Base-by-base conservation (phyloP, 2,113 vertebrate genomes). In the Chaetorhynchus papuensis region DNA sequence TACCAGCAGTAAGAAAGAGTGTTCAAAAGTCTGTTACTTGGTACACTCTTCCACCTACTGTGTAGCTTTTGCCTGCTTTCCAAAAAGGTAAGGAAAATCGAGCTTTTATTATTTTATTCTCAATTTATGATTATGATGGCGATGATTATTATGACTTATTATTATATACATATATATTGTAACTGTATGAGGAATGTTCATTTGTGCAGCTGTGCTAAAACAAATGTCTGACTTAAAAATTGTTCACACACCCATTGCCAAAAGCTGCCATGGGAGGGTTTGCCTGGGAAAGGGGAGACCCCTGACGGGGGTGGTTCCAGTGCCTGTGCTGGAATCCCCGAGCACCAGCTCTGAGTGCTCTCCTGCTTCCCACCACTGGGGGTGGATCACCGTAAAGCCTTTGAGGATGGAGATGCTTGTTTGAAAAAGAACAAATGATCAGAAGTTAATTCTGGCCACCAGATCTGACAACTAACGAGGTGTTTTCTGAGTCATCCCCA, bases 1-100 rank as follows among this genome's bases (percentile, higher is more conserved):
- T 97, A 93, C 97, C 98, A 97, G 66, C 98, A 95, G 98, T 98
- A 98, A 98, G 98, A 98, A 98, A 98, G 96, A 98, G 98, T 98
- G 98, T 98, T 98, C 97, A 98, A 98, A 98, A 98, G 86, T 98
- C 98, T 98, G 98, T 98, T 95, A 98, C 98, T 98, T 98, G 98
- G 98, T 98, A 98, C 97, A 98, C 98, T 98, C 98, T 98, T 77
- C 98, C 98, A 98, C 98, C 98, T 97, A 98, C 98, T 98, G 98
- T 97, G 97, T 98, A 98, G 98, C 98, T 98, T 97, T 98, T 98
- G 98, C 97, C 98, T 98, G 98, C 98, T 97, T 97, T 95, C 95
- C 68, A 74, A 94, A 88, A 98, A 98, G 98, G 98, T 98, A 98
- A 98, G 98, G 96, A 93, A 94, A 70, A 93, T 89, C 70, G 26